Conservation (phyloP, 2,113 vertebrate genomes). For the Tetraodon nigroviridis region DNA sequence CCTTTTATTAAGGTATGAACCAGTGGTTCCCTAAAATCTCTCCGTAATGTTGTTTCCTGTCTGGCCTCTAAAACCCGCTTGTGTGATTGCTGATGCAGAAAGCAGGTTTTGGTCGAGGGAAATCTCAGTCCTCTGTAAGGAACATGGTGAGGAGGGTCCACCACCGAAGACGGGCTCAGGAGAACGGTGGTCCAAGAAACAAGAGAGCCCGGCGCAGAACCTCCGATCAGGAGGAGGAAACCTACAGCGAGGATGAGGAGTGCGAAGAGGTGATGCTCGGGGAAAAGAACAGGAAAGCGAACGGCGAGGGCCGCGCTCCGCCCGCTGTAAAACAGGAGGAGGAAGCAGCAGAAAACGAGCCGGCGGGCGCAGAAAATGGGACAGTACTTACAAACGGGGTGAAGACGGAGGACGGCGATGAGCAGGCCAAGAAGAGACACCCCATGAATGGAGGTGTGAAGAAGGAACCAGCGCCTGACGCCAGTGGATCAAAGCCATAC, state of each 20-base stretch:
- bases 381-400: slow-evolving; percentile 67
- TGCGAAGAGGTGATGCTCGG: slow-evolving; percentile 21
- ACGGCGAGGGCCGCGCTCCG: slow-evolving; percentile 29
- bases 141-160: slow-evolving; percentile 53
- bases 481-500: slow-evolving; percentile 70
- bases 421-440: slow-evolving; percentile 8
- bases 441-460: slow-evolving; percentile 46
- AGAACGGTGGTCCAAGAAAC: slow-evolving; percentile 62
- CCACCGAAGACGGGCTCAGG: slow-evolving; percentile 54
- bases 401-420: slow-evolving; percentile 56
- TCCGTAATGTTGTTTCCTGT: background rate
- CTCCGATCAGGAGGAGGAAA: slow-evolving; percentile 69
- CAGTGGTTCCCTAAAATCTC: background rate
- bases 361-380: slow-evolving; percentile 75
- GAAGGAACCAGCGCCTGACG: slow-evolving; percentile 59
- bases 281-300: slow-evolving; percentile 45
- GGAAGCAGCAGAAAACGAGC: slow-evolving; percentile 56
- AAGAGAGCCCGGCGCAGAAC: slow-evolving; percentile 61
- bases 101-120: slow-evolving; percentile 45
- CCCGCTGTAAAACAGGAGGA: slow-evolving; percentile 43
- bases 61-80: slow-evolving; percentile 2
- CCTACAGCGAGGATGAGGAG: slow-evolving; percentile 65
- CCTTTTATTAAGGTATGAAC: slow-evolving; percentile 81
- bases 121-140: slow-evolving; percentile 50
- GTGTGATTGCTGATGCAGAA: slow-evolving; percentile 30